Base-by-base conservation (phyloP, 2,888 invertebrate genomes). In the Agapostemon virescens region DNA sequence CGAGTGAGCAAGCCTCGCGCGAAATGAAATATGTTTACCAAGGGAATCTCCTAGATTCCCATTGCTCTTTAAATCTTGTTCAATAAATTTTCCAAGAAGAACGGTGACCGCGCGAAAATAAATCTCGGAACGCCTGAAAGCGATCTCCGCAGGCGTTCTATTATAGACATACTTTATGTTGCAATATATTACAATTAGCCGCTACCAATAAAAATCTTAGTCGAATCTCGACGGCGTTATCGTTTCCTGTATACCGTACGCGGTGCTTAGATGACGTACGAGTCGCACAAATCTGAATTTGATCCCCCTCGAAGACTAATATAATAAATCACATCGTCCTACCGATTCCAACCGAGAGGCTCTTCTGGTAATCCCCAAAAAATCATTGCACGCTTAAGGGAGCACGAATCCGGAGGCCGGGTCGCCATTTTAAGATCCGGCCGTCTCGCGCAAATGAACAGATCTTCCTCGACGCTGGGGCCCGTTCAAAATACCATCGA, bases 171-270 rank as follows among this genome's bases (percentile, higher is more conserved):
- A 76, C 66, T 81, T 76, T 73, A 76, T 69, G 68, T 26, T 6
- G 81, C 76, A 30, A 82, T 82, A 82, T 76, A 68, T 82, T 81
- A 82, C 81, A 82, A 82, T 82, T 82, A 82, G 69, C 52, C 61
- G 58, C 30, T 26, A 55, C 15, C 74, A 69, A 69, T 33, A 81
- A 76, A 66, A 81, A 52, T 81, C 13, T 64, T 26, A 9, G 76
- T 71, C 69, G 30, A 66, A 66, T 55, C 73, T 66, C 11, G n/a
- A 38, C 45, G 20, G 11, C 55, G 42, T 36, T 49, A 68, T 70
- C 20, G 52, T 74, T 81, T 81, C 63, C 75, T 71, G 42, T 26
- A 75, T 52, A 49, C n/a, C 49, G 49, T 49, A 11, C 49, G 9
- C 11, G 36, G 13, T 42, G 49, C 26, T 26, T 13, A 11, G 17